Percentiles rank a stretch among this genome's conserved stretches.
These are phyloP conservation scores for Hemithea aestivaria DNA, from an alignment of 2,888 invertebrate genomes.

Conservation along the genomic window DNA sequence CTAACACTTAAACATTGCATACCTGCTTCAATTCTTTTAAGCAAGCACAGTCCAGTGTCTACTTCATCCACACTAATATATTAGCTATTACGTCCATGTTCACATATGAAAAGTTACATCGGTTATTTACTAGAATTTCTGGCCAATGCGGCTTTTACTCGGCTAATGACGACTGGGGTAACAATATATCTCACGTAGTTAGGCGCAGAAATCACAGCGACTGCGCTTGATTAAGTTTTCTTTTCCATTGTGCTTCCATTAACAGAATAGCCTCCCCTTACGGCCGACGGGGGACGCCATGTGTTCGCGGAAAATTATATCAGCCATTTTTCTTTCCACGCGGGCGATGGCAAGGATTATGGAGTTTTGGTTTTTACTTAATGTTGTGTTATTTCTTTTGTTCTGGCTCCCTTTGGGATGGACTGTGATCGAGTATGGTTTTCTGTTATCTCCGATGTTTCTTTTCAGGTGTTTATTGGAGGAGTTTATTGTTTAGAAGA, in stretches of 20 bases:
- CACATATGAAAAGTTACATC: conserved; percentile 58
- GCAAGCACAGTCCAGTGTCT: too few species aligned
- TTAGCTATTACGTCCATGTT: too few species aligned
- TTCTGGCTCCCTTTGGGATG: neutral
- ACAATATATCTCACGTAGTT: conserved; percentile 73
- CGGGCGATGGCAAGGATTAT: conserved; percentile 15
- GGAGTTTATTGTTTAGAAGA: too few species aligned
- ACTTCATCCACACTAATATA: too few species aligned
- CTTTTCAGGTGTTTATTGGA: too few species aligned
- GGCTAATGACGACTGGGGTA: conserved; percentile 65
- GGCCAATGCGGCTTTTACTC: conserved; percentile 52
- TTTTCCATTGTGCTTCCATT: conserved; percentile 74
- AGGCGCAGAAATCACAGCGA: conserved; percentile 73
- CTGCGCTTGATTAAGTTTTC: conserved; percentile 75
- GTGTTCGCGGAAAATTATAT: conserved; percentile 68
- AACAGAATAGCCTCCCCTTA: conserved; percentile 68
- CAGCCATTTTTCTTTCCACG: conserved; percentile 56
- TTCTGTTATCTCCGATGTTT: neutral
- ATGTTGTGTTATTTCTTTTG: conserved; percentile 6
- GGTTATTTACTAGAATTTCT: conserved; percentile 59
- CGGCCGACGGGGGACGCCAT: conserved; percentile 55
- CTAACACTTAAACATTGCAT: too few species aligned
- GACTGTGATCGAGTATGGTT: neutral
- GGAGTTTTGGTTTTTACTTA: conserved; percentile 13
- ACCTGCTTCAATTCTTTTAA: too few species aligned